Base-by-base conservation (phyloP, 1,140 invertebrate species). In the Ips nitidus region DNA sequence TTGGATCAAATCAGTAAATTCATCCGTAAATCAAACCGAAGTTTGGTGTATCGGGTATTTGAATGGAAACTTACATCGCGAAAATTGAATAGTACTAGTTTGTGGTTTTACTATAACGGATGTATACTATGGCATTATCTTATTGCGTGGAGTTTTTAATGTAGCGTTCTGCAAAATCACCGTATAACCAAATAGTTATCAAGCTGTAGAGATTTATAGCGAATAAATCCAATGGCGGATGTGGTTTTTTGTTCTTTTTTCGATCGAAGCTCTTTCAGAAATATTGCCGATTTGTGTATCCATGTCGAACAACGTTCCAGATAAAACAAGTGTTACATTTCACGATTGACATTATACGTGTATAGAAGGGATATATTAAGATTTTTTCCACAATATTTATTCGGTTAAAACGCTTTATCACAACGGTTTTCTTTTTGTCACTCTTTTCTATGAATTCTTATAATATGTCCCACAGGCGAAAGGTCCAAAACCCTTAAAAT, bases 241-340 rank as follows among this genome's bases (percentile, higher is more conserved):
- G 47, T 50, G 53, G 53, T 37, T 56, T 56, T 56, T 55, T 56
- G n/a, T 55, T 6, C 37, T 56, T 36, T 38, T 38, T 40, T 40
- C 6, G 53, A 37, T 56, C 7, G 53, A 2, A 37, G 7, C 7
- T 38, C 37, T 56, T 56, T 56, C 36, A 56, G 53, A 56, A 56
- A 56, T 56, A 56, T 56, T 56, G 53, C 3, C 53, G 53, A 56
- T 56, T 56, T 56, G 53, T 56, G 53, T 56, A 56, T 56, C n/a
- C 53, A 38, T 56, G 53, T 56, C 53, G 53, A 56, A 56, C 53
- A 56, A 56, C 38, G 53, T 56, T 56, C 38, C 38, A 56, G 53
- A 56, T 56, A 56, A 56, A 56, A 56, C 53, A 56, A 56, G 38
- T 56, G 53, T 40, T 36, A 56, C 53, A 56, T 36, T 56, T 56